Evolutionary conservation across 2,797 vertebrate species (phyloP), one percentile per base, ranked within the genome.

Genomic region (Limosa lapponica): DNA sequence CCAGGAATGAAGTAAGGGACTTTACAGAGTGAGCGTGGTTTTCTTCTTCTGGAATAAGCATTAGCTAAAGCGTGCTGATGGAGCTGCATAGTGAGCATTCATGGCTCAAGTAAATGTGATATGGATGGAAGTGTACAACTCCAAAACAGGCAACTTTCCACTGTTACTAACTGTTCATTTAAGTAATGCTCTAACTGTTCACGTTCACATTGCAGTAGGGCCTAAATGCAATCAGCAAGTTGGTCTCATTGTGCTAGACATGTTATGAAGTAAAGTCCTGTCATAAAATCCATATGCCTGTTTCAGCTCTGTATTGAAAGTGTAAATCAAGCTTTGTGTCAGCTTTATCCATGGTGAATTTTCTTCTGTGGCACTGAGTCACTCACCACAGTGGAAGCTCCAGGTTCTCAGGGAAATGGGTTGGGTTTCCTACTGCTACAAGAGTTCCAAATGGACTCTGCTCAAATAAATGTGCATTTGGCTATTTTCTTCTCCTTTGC

Each of bases 141-240:
- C 54, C 58, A 48, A 81, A 83, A 0, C 46, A 52, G 43, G 22
- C 32, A 62, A 18, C 2, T 22, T 66, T n/a, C 27, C 23, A 18
- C 46, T 43, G 7, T 15, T 75, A 3, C 49, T 94, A 51, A 57
- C 39, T 13, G 23, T 17, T 78, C n/a, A 6, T 82, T 89, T 86
- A 43, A 67, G 36, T 37, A 36, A 8, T 23, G 19, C 14, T 67
- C 51, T 13, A 8, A 14, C 37, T 39, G 8, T 12, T 67, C 27
- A 4, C 2, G 2, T 77, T 66, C 62, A 23, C 10, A 0, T 3
- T 58, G 51, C 3, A 12, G 25, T 8, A 44, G 22, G 58, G 11
- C 16, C 65, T 62, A 75, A 51, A 57, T 28, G 14, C 15, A n/a
- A 34, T 32, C 51, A 90, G 25, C 9, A 43, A 23, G 16, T 44